Evolutionary conservation across 2,797 vertebrate species (phyloP), one percentile per base, ranked within the genome.

Genomic region (Gorsachius magnificus): DNA sequence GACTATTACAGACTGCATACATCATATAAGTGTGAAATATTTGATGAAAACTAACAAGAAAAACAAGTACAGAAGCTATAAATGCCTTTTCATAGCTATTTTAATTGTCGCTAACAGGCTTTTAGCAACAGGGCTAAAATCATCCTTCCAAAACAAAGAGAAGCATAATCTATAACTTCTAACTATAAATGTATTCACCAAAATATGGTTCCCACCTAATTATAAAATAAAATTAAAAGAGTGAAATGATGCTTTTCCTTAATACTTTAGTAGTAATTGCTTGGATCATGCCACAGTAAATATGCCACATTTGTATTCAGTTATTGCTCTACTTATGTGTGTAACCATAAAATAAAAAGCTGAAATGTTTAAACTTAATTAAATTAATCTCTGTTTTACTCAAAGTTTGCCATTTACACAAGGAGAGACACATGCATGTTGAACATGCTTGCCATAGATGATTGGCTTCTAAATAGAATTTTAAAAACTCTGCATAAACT

Each of bases 211-310:
- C 79, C 57, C 7, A 20, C 26, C 50, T 75, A 94, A 94, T 96
- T 95, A 90, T 78, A 90, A 94, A 95, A 91, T 82, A 91, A 95
- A 97, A 96, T 93, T 90, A 79, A 94, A 94, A 68, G 56, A 70
- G 12, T 63, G 58, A 95, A 95, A 95, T 80, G 16, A 75, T 94
- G 70, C 8, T 95, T 94, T 94, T 83, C 76, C 48, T 82, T 93
- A 76, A 90, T 93, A 91, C 28, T 79, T 91, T 86, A 68, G 57
- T 71, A 84, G 50, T 69, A 95, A 94, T 97, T 96, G 78, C 85
- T 90, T 71, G 51, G 72, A 94, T 93, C 69, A 58, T 6, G 10
- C 81, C 66, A 87, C 70, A 91, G 87, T 94, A 96, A 94, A 91
- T 72, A 95, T 12, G 14, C 50, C 79, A 78, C 46, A 78, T 94